Conservation (phyloP, 2,797 vertebrate genomes). For the Danio jaintianensis region DNA sequence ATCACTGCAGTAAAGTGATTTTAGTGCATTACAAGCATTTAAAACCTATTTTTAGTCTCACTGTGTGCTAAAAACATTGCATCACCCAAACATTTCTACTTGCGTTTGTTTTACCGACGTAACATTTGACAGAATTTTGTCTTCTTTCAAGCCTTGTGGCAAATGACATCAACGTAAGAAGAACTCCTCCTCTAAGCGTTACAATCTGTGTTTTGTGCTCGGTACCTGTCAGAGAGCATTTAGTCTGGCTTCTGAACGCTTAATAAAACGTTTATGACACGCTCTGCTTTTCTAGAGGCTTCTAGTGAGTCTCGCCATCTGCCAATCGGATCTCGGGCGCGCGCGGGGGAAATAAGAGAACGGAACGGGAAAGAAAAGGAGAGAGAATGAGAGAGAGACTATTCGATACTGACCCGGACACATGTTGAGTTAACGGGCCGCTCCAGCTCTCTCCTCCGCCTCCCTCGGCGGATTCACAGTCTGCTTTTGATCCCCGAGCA, state of each 20-base stretch:
- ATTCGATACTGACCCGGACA: slow-evolving; percentile 77
- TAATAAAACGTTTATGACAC: background rate
- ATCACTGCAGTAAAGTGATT: background rate
- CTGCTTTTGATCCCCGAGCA: slow-evolving; percentile 30
- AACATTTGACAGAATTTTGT: background rate
- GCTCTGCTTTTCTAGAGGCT: slow-evolving; percentile 29
- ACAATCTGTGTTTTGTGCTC: background rate
- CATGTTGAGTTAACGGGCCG: slow-evolving; percentile 79
- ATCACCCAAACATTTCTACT: background rate
- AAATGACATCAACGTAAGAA: background rate
- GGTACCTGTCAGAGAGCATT: background rate
- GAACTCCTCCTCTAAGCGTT: slow-evolving; percentile 20
- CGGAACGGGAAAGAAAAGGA: slow-evolving; percentile 53
- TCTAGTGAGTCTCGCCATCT: slow-evolving; percentile 56
- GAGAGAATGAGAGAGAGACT: slow-evolving; percentile 50
- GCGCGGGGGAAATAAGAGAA: slow-evolving; percentile 56
- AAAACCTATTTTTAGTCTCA: background rate
- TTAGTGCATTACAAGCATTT: background rate
- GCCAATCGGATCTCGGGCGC: slow-evolving; percentile 49
- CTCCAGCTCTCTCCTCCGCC: slow-evolving; percentile 64
- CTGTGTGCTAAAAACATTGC: background rate
- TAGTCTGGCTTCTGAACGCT: background rate
- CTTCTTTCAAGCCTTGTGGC: slow-evolving; percentile 7
- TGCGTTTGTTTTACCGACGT: background rate
- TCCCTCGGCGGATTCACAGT: slow-evolving; percentile 33